These are phyloP conservation scores for Drosophila algonquin DNA, from an alignment of 2,888 invertebrate species.

Conservation along the genomic window DNA sequence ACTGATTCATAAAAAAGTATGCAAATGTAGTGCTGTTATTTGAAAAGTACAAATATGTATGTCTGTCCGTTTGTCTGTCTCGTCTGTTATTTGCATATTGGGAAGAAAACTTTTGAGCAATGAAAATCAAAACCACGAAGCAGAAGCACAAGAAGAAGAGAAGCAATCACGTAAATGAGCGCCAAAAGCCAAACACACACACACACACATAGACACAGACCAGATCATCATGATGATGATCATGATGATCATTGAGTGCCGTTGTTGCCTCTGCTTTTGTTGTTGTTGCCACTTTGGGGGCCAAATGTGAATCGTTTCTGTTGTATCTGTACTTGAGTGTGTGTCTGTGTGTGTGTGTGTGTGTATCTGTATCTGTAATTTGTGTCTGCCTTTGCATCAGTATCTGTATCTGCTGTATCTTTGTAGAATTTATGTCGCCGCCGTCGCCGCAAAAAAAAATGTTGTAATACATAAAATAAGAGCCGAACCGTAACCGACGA, in stretches of 20 bases:
- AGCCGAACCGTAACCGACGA: slow-evolving; percentile 23
- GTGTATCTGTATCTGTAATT: neutral
- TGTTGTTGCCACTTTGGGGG: slow-evolving; percentile 55
- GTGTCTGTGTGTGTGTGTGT: neutral
- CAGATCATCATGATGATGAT: slow-evolving; percentile 35
- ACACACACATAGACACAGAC: neutral
- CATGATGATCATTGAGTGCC: slow-evolving; percentile 29
- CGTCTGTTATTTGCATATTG: slow-evolving; percentile 14
- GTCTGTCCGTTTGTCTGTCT: neutral
- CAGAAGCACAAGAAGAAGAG: neutral
- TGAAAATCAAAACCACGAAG: slow-evolving; percentile 17
- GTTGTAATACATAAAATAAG: slow-evolving; percentile 54
- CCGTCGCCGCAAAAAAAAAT: slow-evolving; percentile 46
- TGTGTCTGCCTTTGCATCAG: slow-evolving; percentile 7
- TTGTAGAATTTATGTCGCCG: slow-evolving; percentile 66
- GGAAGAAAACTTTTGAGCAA: slow-evolving; percentile 14
- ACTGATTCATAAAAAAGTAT: slow-evolving; percentile 5
- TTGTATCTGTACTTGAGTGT: slow-evolving; percentile 25
- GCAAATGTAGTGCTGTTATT: too few relatives aligned
- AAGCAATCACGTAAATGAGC: slow-evolving; percentile 31
- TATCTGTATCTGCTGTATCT: slow-evolving; percentile 26
- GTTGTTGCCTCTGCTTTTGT: neutral
- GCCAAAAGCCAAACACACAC: slow-evolving; percentile 33
- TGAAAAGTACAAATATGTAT: neutral
- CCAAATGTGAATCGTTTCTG: slow-evolving; percentile 38